Conservation (phyloP, 2,888 invertebrate species). For the Hirtodrosophila cameraria region DNA sequence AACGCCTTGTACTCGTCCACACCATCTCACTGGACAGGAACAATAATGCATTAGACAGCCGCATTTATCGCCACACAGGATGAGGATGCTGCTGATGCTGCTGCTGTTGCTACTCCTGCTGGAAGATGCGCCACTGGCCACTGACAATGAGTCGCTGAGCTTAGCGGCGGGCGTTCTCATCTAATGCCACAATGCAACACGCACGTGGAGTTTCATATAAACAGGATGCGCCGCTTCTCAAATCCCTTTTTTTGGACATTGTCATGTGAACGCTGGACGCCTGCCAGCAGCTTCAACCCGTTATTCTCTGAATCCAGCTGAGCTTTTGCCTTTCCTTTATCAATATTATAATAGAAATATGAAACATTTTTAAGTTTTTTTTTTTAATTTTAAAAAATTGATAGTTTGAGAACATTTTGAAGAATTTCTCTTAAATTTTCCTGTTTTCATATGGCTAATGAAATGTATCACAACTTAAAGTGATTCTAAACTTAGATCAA, state of each 20-base stretch:
- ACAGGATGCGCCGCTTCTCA: constrained; percentile 47
- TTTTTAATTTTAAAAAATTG: too few species aligned
- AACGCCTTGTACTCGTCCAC: constrained; percentile 32
- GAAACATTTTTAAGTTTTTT: background rate
- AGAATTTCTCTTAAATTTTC: too few species aligned
- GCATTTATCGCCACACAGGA: constrained; percentile 56
- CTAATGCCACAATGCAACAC: constrained; percentile 25
- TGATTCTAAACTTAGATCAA: too few species aligned
- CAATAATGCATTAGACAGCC: constrained; percentile 71
- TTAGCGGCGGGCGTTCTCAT: constrained; percentile 56
- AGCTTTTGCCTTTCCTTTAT: constrained; percentile 13
- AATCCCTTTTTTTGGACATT: constrained; percentile 58
- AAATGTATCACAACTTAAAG: too few species aligned
- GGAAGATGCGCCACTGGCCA: constrained; percentile 35
- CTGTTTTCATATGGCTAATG: too few species aligned
- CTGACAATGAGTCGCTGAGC: constrained; percentile 43
- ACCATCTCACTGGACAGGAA: constrained; percentile 69
- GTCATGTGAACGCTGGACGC: constrained; percentile 67
- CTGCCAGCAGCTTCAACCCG: constrained; percentile 55
- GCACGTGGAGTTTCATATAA: constrained; percentile 51
- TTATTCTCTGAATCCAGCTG: constrained; percentile 1
- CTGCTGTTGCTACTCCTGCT: constrained; percentile 14
- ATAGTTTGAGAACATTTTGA: too few species aligned
- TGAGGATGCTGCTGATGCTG: constrained; percentile 27
- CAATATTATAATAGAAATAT: background rate